These are phyloP conservation scores for Lucinisca nassula DNA, from an alignment of 2,888 invertebrate species.

Conservation along the genomic window DNA sequence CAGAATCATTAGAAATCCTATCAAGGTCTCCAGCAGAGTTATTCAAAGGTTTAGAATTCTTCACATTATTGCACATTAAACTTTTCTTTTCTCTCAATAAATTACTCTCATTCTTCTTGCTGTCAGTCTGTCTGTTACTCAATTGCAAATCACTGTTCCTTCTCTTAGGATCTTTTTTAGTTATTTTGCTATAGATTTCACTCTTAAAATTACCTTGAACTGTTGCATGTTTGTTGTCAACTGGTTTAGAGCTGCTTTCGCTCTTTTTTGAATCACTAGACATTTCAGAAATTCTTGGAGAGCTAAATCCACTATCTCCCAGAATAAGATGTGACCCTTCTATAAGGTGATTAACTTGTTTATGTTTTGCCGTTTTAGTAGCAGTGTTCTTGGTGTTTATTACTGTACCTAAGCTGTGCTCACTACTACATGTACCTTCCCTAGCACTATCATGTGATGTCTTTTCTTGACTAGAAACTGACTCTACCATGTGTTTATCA, in stretches of 20 bases:
- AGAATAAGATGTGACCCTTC: slow-evolving; percentile 69
- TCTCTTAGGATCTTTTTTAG: neutral
- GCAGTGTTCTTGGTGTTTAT: slow-evolving; percentile 49
- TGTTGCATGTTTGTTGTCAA: neutral
- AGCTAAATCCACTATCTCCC: slow-evolving; percentile 83
- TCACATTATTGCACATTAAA: slow-evolving; percentile 69
- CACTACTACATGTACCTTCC: slow-evolving; percentile 73
- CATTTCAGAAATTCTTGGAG: slow-evolving; percentile 74
- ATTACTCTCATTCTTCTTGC: slow-evolving; percentile 43
- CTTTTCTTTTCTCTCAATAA: slow-evolving; percentile 43
- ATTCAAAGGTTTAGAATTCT: slow-evolving; percentile 35
- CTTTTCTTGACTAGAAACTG: slow-evolving; percentile 61
- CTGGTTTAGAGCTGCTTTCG: neutral
- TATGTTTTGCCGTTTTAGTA: slow-evolving; percentile 35
- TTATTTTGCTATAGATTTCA: neutral
- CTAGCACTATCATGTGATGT: slow-evolving; percentile 65
- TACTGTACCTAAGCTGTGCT: slow-evolving; percentile 80
- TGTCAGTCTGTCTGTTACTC: neutral
- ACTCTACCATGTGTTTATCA: slow-evolving; percentile 50
- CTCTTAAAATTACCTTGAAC: neutral
- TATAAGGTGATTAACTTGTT: slow-evolving; percentile 64
- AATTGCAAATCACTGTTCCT: neutral
- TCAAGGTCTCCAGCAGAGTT: slow-evolving; percentile 59
- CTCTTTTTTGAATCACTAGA: slow-evolving; percentile 46
- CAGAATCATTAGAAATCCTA: slow-evolving; percentile 51